phyloP scores from a whole-genome alignment of 2,113 vertebrate genomes.

The Serinus canaria region DNA sequence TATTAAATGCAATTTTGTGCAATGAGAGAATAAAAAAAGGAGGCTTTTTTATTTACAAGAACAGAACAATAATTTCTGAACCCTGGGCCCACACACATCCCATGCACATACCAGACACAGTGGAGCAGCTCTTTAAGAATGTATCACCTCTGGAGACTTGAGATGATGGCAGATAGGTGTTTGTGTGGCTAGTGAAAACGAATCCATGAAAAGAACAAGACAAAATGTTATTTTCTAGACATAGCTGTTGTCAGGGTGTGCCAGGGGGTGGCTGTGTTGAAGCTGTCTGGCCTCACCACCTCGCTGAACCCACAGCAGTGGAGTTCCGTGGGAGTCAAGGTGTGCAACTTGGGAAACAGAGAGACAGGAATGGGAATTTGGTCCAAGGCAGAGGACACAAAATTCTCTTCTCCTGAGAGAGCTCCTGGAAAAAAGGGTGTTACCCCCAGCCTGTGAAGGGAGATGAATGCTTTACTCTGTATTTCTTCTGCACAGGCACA shows the following conservation, averaged over 20 bases:
- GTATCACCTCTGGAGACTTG: neutral
- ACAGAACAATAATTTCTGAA: neutral
- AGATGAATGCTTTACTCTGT: fast-evolving
- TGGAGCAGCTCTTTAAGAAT: neutral
- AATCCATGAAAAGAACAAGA: neutral
- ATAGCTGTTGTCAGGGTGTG: neutral
- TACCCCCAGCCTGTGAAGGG: neutral
- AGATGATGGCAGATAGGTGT: neutral
- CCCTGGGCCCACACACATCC: neutral
- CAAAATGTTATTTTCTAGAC: neutral
- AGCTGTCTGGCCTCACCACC: neutral
- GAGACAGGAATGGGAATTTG: neutral
- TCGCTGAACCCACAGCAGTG: neutral
- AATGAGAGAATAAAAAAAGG: neutral
- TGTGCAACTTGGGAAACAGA: neutral
- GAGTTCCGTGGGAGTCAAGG: neutral
- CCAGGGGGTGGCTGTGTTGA: neutral
- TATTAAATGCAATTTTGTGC: neutral
- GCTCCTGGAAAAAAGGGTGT: neutral
- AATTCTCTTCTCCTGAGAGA: neutral
- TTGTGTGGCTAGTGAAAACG: neutral
- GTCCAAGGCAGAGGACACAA: neutral
- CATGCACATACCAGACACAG: fast-evolving
- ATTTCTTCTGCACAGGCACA: neutral
- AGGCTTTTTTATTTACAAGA: neutral